Percentiles rank a stretch among this genome's conserved stretches.
These are phyloP conservation scores for Galeopsomyia nigrocyanea DNA, from an alignment of 2,888 invertebrate genomes.

Conservation along the genomic window DNA sequence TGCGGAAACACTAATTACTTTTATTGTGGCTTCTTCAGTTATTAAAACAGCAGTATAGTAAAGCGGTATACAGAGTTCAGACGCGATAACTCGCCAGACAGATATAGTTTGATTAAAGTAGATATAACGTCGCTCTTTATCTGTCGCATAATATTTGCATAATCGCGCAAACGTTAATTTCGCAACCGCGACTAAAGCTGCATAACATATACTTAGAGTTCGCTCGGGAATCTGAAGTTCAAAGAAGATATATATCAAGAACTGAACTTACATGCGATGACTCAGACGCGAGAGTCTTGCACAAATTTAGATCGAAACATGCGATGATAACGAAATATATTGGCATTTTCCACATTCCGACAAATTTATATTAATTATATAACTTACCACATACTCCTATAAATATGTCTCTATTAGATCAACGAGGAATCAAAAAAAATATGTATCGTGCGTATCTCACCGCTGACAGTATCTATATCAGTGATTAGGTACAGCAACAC, in stretches of 20 bases:
- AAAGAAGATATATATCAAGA: no score
- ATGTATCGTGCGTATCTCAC: background rate
- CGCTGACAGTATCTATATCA: background rate
- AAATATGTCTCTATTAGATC: no score
- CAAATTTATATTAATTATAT: no score
- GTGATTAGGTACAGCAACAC: slow-evolving; percentile 1
- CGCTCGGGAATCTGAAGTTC: no score
- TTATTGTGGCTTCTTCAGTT: slow-evolving; percentile 21
- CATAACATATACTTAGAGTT: no score
- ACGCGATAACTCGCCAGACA: background rate
- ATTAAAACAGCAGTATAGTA: slow-evolving; percentile 15
- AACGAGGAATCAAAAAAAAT: no score
- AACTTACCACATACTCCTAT: no score
- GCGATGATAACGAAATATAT: no score
- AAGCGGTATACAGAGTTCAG: background rate
- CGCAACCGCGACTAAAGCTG: no score
- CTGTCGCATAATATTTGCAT: background rate
- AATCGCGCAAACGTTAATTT: background rate
- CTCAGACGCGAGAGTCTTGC: no score
- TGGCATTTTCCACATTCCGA: background rate
- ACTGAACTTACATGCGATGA: no score
- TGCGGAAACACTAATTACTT: slow-evolving; percentile 42
- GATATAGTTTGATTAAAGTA: background rate
- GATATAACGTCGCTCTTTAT: background rate
- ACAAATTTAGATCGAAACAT: no score